These are phyloP conservation scores for Mantis religiosa DNA, from an alignment of 2,888 invertebrate genomes.

Conservation along the genomic window DNA sequence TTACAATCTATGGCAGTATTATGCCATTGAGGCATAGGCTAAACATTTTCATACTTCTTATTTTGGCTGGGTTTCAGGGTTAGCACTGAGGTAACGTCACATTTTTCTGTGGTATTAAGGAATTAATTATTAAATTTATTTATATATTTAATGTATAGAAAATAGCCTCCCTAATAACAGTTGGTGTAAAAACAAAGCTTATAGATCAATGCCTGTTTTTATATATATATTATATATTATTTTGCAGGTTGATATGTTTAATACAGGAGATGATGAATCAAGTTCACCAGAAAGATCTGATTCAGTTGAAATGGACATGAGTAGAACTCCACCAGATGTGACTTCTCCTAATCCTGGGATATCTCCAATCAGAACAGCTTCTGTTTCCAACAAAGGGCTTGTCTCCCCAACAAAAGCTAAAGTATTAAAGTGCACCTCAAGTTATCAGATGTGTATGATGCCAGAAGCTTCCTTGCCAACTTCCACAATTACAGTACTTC, in stretches of 20 bases:
- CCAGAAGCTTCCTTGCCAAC: not conserved
- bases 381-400: not conserved
- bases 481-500: slow-evolving; percentile 4
- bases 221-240: too few species aligned
- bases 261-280: not conserved
- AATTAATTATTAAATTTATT: too few species aligned
- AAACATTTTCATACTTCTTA: too few species aligned
- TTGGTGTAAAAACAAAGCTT: too few species aligned
- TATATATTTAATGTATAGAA: too few species aligned
- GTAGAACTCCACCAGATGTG: not conserved
- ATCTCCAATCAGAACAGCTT: not conserved
- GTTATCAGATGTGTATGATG: not conserved
- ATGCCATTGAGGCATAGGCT: too few species aligned
- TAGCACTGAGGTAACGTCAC: too few species aligned
- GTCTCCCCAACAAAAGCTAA: not conserved
- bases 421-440: not conserved
- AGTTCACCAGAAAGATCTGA: not conserved
- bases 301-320: not conserved
- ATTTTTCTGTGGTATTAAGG: too few species aligned
- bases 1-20: too few species aligned
- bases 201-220: too few species aligned
- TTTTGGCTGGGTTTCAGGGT: too few species aligned
- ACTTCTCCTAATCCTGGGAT: not conserved
- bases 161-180: too few species aligned
- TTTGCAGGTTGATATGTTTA: not conserved